phyloP scores from a whole-genome alignment of 2,888 invertebrate genomes.

The Eupithecia vulgata region DNA sequence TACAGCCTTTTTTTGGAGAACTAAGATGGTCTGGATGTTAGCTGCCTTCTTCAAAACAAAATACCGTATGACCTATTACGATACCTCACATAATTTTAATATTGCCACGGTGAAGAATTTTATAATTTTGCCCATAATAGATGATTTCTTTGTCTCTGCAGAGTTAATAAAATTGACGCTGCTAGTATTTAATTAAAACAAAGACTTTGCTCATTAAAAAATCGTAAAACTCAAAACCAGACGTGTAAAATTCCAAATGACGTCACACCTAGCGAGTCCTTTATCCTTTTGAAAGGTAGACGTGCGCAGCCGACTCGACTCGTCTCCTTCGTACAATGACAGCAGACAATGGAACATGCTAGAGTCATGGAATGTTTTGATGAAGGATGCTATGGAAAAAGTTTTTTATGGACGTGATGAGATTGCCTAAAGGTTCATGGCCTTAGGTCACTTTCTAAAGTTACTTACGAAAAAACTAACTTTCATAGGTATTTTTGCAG shows the following conservation, averaged over 20 bases:
- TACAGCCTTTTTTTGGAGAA: too few species aligned
- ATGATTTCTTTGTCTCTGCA: background rate
- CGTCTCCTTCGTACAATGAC: slow-evolving; percentile 28
- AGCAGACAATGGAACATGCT: slow-evolving; percentile 27
- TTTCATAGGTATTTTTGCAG: too few species aligned
- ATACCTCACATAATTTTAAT: too few species aligned
- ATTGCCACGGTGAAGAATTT: background rate
- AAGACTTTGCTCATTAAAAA: background rate
- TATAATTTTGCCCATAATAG: background rate
- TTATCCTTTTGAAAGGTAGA: slow-evolving; percentile 22
- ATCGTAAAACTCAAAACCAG: slow-evolving; percentile 1
- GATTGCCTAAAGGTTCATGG: background rate
- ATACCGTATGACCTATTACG: too few species aligned
- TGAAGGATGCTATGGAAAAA: slow-evolving; percentile 10
- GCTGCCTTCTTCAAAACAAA: too few species aligned
- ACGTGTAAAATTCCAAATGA: slow-evolving; percentile 29
- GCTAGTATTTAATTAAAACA: background rate
- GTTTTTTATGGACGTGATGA: background rate
- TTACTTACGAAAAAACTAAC: background rate
- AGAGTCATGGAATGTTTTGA: slow-evolving; percentile 20
- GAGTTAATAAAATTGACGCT: background rate
- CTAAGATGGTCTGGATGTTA: too few species aligned
- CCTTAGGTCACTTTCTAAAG: background rate
- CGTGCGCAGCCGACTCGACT: slow-evolving; percentile 29
- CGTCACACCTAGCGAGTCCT: slow-evolving; percentile 13